Conservation (phyloP, 1,140 invertebrate genomes). For the Heliconius himera region DNA sequence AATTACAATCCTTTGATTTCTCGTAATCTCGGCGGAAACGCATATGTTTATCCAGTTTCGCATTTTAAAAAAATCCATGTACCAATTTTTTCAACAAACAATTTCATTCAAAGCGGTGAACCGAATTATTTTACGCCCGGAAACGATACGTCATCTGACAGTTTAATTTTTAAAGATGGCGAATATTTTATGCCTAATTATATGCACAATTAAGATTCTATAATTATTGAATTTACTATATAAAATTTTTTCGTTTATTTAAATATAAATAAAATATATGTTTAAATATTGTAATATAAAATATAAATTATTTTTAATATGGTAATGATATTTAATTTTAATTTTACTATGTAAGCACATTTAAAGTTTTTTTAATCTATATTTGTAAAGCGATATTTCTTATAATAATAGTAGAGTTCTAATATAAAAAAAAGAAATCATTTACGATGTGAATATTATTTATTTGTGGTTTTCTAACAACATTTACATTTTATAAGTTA, state of each 20-base stretch:
- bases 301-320: no score
- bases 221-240: not conserved
- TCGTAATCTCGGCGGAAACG: not conserved
- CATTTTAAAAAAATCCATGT: not conserved
- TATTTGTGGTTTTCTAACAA: not conserved
- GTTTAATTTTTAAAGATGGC: slow-evolving; percentile 36
- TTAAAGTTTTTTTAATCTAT: no score
- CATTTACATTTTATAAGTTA: not conserved
- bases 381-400: no score
- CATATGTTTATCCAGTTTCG: slow-evolving; percentile 12
- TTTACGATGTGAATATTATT: not conserved
- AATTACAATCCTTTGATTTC: not conserved
- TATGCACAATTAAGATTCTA: slow-evolving; percentile 30
- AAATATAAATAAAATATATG: no score
- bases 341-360: no score
- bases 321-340: no score
- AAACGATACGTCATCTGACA: slow-evolving; percentile 34
- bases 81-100: slow-evolving; percentile 26
- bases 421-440: no score
- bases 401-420: no score
- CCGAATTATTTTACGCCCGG: slow-evolving; percentile 45
- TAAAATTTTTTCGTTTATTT: no score
- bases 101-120: slow-evolving; percentile 27
- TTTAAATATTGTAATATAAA: no score
- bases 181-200: slow-evolving; percentile 51